Conservation (phyloP, 1,140 invertebrate species). For the Luehdorfia chinensis region DNA sequence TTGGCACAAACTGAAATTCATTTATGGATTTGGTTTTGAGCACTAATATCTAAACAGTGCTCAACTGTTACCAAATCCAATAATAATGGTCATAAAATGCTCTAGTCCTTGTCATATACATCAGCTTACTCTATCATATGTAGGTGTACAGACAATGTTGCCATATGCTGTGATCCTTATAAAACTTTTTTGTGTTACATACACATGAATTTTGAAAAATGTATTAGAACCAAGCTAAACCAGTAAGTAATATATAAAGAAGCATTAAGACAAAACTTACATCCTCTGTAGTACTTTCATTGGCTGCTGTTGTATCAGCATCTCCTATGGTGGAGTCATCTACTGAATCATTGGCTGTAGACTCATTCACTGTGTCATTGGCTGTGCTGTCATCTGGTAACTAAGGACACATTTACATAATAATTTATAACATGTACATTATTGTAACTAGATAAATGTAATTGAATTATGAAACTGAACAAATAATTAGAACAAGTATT, state of each 20-base stretch:
- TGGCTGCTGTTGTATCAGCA: constrained; percentile 40
- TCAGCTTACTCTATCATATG: too few species aligned
- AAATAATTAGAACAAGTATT: constrained; percentile 16
- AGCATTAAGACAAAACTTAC: constrained; percentile 20
- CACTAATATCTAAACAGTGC: not conserved
- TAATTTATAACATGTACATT: not conserved
- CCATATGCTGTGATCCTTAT: too few species aligned
- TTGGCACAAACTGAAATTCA: constrained; percentile 26
- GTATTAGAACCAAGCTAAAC: too few species aligned
- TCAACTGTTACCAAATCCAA: constrained; percentile 13
- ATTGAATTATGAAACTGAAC: too few species aligned
- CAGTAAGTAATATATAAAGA: not conserved
- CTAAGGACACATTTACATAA: constrained; percentile 20
- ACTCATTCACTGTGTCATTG: constrained; percentile 41
- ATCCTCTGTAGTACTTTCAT: constrained; percentile 50
- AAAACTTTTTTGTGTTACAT: too few species aligned
- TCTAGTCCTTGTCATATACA: too few species aligned
- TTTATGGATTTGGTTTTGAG: constrained; percentile 22
- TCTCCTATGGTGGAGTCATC: constrained; percentile 30
- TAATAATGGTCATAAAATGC: too few species aligned
- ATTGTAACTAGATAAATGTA: too few species aligned
- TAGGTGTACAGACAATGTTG: too few species aligned
- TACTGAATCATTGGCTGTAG: constrained; percentile 37
- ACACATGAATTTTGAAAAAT: too few species aligned
- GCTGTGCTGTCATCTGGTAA: constrained; percentile 26